phyloP scores from a whole-genome alignment of 92 coral and sea anemone genomes.

The Bergia puertoricense region DNA sequence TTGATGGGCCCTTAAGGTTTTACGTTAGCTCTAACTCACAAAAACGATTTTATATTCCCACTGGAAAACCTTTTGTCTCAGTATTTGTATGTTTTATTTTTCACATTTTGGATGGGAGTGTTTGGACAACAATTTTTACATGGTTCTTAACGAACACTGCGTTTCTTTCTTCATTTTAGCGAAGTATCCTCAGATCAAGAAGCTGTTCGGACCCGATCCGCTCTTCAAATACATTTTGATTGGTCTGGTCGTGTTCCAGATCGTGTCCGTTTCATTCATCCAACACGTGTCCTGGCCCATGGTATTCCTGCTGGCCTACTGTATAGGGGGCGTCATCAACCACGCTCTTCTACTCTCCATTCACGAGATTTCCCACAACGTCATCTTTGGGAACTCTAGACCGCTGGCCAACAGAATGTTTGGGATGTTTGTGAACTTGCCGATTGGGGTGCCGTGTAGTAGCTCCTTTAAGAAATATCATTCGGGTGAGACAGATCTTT shows the following conservation, averaged over 20 bases:
- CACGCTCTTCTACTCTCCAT: constrained; percentile 88
- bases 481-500: constrained; percentile 31
- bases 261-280: constrained; percentile 61
- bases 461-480: constrained; percentile 92
- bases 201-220: constrained; percentile 81
- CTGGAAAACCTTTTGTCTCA: too few species aligned
- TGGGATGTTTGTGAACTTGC: constrained; percentile 79
- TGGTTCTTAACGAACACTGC: not conserved
- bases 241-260: constrained; percentile 69
- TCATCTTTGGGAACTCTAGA: constrained; percentile 87
- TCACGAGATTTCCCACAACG: constrained; percentile 91
- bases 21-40: too few species aligned
- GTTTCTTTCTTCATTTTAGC: constrained; percentile 50
- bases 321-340: constrained; percentile 85
- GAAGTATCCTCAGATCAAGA: constrained; percentile 90
- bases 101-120: not conserved
- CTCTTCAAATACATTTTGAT: constrained; percentile 81
- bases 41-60: too few species aligned
- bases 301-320: constrained; percentile 73
- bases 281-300: constrained; percentile 74
- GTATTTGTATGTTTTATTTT: too few species aligned
- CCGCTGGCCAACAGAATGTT: constrained; percentile 79
- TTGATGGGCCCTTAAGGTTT: too few species aligned
- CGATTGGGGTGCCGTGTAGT: constrained; percentile 87
- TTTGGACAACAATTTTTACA: not conserved